A percentile compares a stretch with the other conserved stretches of the same genome.
phyloP scores from a whole-genome alignment of 1,140 invertebrate genomes.

The Apis cerana region DNA sequence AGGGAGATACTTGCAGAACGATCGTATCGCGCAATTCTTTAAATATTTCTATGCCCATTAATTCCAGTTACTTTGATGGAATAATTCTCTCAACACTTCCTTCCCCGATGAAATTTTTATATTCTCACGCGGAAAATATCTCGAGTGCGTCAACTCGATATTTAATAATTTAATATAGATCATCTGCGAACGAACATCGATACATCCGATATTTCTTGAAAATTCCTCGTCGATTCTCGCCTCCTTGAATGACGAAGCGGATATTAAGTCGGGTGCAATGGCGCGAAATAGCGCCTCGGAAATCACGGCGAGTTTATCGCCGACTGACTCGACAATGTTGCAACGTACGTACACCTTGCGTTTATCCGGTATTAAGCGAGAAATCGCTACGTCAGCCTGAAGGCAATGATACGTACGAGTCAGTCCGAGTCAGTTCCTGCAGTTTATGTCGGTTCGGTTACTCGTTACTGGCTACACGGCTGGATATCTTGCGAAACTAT shows the following conservation, averaged over 20 bases:
- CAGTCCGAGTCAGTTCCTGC: neutral
- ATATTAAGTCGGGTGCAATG: slow-evolving; percentile 24
- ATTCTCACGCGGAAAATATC: neutral
- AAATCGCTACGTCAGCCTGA: slow-evolving; percentile 20
- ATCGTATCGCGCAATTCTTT: too few relatives aligned
- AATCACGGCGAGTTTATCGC: slow-evolving; percentile 45
- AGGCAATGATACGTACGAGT: neutral
- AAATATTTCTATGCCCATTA: too few relatives aligned
- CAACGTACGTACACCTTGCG: slow-evolving; percentile 11
- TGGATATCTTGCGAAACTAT: neutral
- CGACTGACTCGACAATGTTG: slow-evolving; percentile 45
- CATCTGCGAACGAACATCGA: neutral
- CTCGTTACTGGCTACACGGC: neutral
- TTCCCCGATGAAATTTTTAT: too few relatives aligned
- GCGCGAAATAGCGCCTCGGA: slow-evolving; percentile 37
- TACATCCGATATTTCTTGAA: neutral
- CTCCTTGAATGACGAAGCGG: slow-evolving; percentile 30
- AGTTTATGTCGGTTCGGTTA: neutral
- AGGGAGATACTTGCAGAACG: too few relatives aligned
- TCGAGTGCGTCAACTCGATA: too few relatives aligned
- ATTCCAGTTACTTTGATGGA: too few relatives aligned
- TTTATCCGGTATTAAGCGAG: slow-evolving; percentile 24
- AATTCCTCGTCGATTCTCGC: neutral
- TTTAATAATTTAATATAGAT: neutral
- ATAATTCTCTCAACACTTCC: too few relatives aligned